Percentiles rank a stretch among this genome's conserved stretches.
These are phyloP conservation scores for Mimachlamys varia DNA, from an alignment of 2,888 invertebrate species.

Conservation along the genomic window DNA sequence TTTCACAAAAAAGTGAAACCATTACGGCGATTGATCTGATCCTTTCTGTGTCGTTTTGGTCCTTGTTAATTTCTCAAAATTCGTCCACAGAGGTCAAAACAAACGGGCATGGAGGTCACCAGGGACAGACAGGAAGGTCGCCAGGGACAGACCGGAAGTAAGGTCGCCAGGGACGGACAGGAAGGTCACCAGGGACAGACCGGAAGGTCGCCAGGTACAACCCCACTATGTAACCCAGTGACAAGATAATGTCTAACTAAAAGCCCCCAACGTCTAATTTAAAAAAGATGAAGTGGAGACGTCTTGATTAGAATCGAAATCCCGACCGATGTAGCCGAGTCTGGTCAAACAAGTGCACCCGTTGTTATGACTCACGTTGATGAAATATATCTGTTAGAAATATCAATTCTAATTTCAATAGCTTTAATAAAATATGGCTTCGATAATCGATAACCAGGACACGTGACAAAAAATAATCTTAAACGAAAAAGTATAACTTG, in stretches of 20 bases:
- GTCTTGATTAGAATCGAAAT: not conserved
- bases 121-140: not conserved
- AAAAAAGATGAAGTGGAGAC: not conserved
- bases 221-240: not conserved
- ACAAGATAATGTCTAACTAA: not conserved
- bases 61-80: not conserved
- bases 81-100: not conserved
- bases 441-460: not conserved
- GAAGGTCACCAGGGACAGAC: not conserved
- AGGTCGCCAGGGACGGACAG: not conserved
- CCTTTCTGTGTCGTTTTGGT: too few relatives aligned
- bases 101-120: not conserved
- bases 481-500: too few relatives aligned
- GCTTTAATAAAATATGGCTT: not conserved
- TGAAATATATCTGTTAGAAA: not conserved
- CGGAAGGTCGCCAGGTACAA: not conserved
- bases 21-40: too few relatives aligned
- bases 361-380: not conserved
- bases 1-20: not conserved
- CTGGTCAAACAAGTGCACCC: constrained; percentile 29
- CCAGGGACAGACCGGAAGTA: not conserved
- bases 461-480: not conserved
- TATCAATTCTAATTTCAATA: not conserved
- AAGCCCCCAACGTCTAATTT: not conserved
- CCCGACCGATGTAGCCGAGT: not conserved